phyloP scores from a whole-genome alignment of 2,797 vertebrate genomes.

The Phoxinus dragarum region DNA sequence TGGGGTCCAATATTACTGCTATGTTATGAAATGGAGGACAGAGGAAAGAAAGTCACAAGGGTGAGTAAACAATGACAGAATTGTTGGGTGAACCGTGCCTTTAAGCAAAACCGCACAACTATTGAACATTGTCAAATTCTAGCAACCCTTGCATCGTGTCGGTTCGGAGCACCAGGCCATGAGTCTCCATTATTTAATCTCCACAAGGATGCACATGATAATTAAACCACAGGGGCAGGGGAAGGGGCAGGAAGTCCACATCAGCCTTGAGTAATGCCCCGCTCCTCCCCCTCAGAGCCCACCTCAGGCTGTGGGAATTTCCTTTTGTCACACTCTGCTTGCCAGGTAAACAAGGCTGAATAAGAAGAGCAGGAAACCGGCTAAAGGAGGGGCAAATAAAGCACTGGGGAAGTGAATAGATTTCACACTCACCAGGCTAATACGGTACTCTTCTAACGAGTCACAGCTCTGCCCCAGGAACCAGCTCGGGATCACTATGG shows the following conservation, averaged over 20 bases:
- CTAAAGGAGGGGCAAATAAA: constrained; percentile 78
- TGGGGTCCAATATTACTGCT: background rate
- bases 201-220: constrained; percentile 88
- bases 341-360: constrained; percentile 91
- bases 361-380: constrained; percentile 73
- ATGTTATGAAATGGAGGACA: background rate
- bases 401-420: constrained; percentile 83
- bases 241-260: constrained; percentile 83
- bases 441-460: constrained; percentile 77
- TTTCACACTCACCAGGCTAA: constrained; percentile 80
- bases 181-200: constrained; percentile 84
- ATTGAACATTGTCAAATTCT: background rate
- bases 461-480: constrained; percentile 70
- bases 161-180: constrained; percentile 76
- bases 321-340: constrained; percentile 91
- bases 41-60: background rate
- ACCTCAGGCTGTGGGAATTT: constrained; percentile 87
- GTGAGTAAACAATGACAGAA: background rate
- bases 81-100: background rate
- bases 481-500: constrained; percentile 60
- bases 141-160: constrained; percentile 55
- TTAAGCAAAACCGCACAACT: background rate
- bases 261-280: constrained; percentile 82
- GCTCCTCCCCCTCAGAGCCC: constrained; percentile 63
- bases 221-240: constrained; percentile 89